A percentile compares a stretch with the other conserved stretches of the same genome.
Conservation (phyloP, 2,113 vertebrate genomes). For the Aphelocoma coerulescens region DNA sequence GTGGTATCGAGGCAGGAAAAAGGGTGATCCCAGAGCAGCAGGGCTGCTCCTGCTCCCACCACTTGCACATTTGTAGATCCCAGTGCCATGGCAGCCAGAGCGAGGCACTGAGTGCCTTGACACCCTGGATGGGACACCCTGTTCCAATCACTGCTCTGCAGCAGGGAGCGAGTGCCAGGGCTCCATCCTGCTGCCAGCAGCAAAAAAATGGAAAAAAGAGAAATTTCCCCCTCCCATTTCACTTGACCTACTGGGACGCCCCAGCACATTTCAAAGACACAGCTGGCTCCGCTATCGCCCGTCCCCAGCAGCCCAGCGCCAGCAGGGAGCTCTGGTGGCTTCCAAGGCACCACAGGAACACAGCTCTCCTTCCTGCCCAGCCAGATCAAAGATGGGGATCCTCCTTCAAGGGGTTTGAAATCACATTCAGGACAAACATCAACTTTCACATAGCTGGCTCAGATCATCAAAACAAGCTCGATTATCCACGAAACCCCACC, state of each 20-base stretch:
- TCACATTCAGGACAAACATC: neutral
- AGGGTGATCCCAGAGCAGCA: neutral
- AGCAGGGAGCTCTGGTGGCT: neutral
- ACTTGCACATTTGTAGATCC: too few species aligned
- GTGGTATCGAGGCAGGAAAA: neutral
- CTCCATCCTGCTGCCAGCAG: neutral
- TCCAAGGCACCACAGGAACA: neutral
- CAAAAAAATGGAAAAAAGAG: neutral
- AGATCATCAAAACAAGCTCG: neutral
- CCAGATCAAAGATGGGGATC: neutral
- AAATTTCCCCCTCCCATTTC: neutral
- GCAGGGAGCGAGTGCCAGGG: neutral
- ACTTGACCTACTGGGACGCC: neutral
- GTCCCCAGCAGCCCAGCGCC: neutral
- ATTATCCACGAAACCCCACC: neutral
- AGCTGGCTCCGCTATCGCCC: neutral
- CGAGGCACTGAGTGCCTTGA: accelerated
- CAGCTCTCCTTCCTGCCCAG: neutral
- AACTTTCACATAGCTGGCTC: neutral
- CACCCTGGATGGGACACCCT: neutral
- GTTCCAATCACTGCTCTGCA: neutral
- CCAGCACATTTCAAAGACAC: neutral
- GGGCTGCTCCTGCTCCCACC: neutral
- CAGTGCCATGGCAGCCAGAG: neutral
- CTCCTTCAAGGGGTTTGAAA: neutral